Base-by-base conservation (phyloP, 2,888 invertebrate species). In the Schrankia costaestrigalis region DNA sequence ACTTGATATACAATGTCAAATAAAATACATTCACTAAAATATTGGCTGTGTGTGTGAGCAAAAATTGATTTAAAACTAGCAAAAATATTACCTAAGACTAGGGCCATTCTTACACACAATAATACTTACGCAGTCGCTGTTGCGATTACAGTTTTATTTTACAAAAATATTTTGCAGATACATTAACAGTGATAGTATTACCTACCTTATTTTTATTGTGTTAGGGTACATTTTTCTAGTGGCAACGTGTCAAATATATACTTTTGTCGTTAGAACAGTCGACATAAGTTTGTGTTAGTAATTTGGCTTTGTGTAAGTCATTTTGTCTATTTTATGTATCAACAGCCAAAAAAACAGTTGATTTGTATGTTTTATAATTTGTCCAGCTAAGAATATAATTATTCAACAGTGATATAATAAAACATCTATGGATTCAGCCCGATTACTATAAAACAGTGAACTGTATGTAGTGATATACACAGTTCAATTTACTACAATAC, bases 31-130 rank as follows among this genome's bases (percentile, higher is more conserved):
- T 31, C 44, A 55, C 52, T 60, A 54, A 56, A 48, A 63, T 56
- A 58, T 72, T 71, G 69, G 71, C 69, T 67, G 65, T 62, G 46
- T n/a, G n/a, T 54, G 62, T 82, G 83, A 83, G 83, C 83, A 82
- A 81, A 59, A 56, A 51, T 59, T n/a, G n/a, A 50, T 70, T 71
- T 64, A 71, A 61, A 59, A 51, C 68, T 74, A 78, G 65, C 63
- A 69, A 72, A n/a, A 77, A 72, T 66, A 69, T 72, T 78, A 78
- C 59, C 79, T 83, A 81, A 71, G 81, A 83, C 83, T 83, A 83
- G 82, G 78, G 77, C 61, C 73, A 69, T 65, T 63, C 61, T 70
- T 74, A 76, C 58, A 64, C 62, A 67, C 63, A 66, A 70, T 74
- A 79, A 78, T 79, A 81, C 76, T 74, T 57, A 54, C 56, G 54